Evolutionary conservation across 1,140 invertebrate species (phyloP), one percentile per base, ranked within the genome.

Genomic region (Calycopis cecrops): DNA sequence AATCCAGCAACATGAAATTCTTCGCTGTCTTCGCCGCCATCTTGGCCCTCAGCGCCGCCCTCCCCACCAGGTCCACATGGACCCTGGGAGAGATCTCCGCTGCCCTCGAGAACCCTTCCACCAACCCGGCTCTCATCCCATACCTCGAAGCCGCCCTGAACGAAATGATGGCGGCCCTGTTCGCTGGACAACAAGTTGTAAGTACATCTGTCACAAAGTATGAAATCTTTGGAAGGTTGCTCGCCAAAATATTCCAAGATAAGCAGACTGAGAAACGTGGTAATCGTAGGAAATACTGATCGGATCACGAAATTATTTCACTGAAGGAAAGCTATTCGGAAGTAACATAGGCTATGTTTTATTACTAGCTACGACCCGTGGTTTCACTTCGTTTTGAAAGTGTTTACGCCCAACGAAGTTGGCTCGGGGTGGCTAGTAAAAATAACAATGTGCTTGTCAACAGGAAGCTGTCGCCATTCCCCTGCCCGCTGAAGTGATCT

Each of bases 1-100:
- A n/a, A n/a, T n/a, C n/a, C n/a, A 33, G 2, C 57, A 74, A 61
- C 16, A 83, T 80, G 77, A 83, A 80, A 63, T 70, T 75, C 69
- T 51, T 83, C 50, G 61, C 67, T 47, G 65, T 73, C 11, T 74
- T 78, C 65, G 71, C 59, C 21, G 69, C 73, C 34, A 12, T 77
- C 21, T 28, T 75, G 56, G 73, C 74, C 7, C 62, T 73, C 12
- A 61, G 69, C 21, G 40, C 42, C 16, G 74, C 62, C 47, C 38
- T 57, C 28, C 71, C 63, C 9, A 35, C 40, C 6, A 16, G 52
- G 11, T 42, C 55, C 34, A 42, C 54, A 10, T 74, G 73, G 73
- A 72, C 63, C 18, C 58, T 79, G 3, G 6, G 61, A 1, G 60
- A 82, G 42, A 49, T 85, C 14, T 65, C 71, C 35, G 54, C 52